These are phyloP conservation scores for Sinonovacula constricta DNA, from an alignment of 1,140 invertebrate species.

Conservation along the genomic window DNA sequence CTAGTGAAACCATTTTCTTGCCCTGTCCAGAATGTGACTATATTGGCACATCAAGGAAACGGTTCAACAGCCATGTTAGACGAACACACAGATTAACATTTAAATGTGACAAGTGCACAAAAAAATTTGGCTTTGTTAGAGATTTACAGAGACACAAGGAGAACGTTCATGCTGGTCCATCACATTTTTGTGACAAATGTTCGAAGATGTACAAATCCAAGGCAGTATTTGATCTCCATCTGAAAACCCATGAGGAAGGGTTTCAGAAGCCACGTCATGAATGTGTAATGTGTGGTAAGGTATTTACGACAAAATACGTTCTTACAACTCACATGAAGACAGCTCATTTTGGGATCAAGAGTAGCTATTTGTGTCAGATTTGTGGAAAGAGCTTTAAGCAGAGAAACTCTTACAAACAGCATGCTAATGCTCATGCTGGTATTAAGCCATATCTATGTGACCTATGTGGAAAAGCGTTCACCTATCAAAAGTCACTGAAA, in stretches of 20 bases:
- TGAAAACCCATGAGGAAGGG: conserved; percentile 57
- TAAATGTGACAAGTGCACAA: conserved; percentile 61
- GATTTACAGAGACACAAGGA: conserved; percentile 57
- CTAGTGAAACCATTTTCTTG: neutral
- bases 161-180: conserved; percentile 51
- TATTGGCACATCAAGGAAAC: neutral
- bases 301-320: conserved; percentile 65
- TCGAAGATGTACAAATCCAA: conserved; percentile 61
- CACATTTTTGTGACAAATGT: conserved; percentile 65
- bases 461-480: conserved; percentile 66
- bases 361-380: conserved; percentile 63
- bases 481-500: conserved; percentile 64
- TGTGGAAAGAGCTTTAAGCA: conserved; percentile 72
- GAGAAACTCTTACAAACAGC: conserved; percentile 64
- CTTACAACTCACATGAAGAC: conserved; percentile 63
- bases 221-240: conserved; percentile 56
- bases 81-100: conserved; percentile 8
- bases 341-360: conserved; percentile 62
- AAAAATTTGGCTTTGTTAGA: conserved; percentile 60
- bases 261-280: conserved; percentile 60
- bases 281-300: conserved; percentile 67
- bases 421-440: conserved; percentile 69
- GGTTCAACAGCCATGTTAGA: conserved; percentile 4
- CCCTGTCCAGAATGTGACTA: conserved; percentile 38
- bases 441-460: conserved; percentile 66